A percentile compares a stretch with the other conserved stretches of the same genome.
phyloP scores from a whole-genome alignment of 2,888 invertebrate genomes.

The Spodoptera exigua region DNA sequence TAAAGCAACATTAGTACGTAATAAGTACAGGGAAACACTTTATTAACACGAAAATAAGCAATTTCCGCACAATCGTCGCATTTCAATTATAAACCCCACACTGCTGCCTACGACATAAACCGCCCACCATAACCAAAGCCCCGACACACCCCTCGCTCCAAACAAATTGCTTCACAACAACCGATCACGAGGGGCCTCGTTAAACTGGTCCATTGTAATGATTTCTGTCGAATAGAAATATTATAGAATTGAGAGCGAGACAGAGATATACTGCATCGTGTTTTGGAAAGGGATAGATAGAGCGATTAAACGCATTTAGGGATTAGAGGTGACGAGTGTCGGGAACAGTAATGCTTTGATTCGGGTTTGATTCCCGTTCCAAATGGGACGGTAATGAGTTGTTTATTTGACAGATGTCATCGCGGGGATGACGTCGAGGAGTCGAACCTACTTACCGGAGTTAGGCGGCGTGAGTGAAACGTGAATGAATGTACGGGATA shows the following conservation, averaged over 20 bases:
- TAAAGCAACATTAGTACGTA: slow-evolving; percentile 36
- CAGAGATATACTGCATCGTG: slow-evolving; percentile 35
- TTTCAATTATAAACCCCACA: slow-evolving; percentile 57
- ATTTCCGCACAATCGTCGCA: slow-evolving; percentile 55
- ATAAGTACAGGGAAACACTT: slow-evolving; percentile 35
- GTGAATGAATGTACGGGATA: not conserved
- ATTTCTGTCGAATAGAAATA: slow-evolving; percentile 65
- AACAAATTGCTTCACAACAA: slow-evolving; percentile 37
- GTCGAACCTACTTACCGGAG: slow-evolving; percentile 11
- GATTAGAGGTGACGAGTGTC: slow-evolving; percentile 75
- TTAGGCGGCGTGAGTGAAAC: slow-evolving; percentile 13
- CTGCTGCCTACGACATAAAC: slow-evolving; percentile 43
- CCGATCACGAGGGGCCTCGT: slow-evolving; percentile 38
- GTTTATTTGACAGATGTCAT: slow-evolving; percentile 83
- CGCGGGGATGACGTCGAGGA: slow-evolving; percentile 57
- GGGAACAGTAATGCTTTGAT: slow-evolving; percentile 69
- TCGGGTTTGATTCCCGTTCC: slow-evolving; percentile 65
- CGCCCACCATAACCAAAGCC: slow-evolving; percentile 26
- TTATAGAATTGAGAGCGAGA: slow-evolving; percentile 72
- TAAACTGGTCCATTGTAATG: slow-evolving; percentile 58
- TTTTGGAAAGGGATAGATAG: slow-evolving; percentile 56
- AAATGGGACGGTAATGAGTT: slow-evolving; percentile 75
- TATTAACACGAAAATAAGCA: slow-evolving; percentile 57
- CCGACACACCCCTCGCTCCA: slow-evolving; percentile 39
- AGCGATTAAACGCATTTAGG: slow-evolving; percentile 68